A percentile compares a stretch with the other conserved stretches of the same genome.
phyloP scores from a whole-genome alignment of 2,888 invertebrate species.

The Caenorhabditis auriculariae region DNA sequence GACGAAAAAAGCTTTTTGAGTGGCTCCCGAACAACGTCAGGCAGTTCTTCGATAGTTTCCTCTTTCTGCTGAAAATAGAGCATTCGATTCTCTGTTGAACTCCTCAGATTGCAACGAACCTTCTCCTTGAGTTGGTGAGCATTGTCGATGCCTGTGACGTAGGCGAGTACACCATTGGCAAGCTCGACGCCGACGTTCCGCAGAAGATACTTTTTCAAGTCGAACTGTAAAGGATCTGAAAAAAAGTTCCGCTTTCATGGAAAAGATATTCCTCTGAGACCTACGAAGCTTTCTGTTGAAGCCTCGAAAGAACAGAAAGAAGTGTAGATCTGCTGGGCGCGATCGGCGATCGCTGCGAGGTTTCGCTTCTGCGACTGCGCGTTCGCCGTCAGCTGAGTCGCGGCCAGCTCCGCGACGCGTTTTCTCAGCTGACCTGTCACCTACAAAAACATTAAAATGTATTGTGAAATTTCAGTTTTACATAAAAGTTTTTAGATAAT shows the following conservation, averaged over 20 bases:
- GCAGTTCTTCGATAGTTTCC: conserved; percentile 23
- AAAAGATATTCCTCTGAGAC: no score
- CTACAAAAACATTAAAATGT: background rate
- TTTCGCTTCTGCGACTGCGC: conserved; percentile 32
- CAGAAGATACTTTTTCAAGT: conserved; percentile 39
- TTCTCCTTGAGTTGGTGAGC: conserved; percentile 33
- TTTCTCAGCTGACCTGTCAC: conserved; percentile 6
- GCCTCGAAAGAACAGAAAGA: conserved; percentile 47
- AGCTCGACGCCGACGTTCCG: conserved; percentile 36
- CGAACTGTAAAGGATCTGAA: conserved; percentile 35
- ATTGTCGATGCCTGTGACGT: conserved; percentile 28
- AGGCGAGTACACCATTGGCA: conserved; percentile 28
- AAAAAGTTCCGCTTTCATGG: conserved; percentile 1
- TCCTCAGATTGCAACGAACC: background rate
- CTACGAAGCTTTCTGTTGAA: conserved; percentile 26
- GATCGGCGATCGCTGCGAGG: conserved; percentile 30
- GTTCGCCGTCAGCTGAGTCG: conserved; percentile 19
- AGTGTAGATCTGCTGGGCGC: conserved; percentile 34
- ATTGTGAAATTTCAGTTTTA: background rate
- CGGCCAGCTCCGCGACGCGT: conserved; percentile 21
- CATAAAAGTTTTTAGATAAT: no score
- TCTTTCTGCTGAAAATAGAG: conserved; percentile 24
- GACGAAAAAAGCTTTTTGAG: conserved; percentile 18
- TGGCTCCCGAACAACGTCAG: conserved; percentile 18
- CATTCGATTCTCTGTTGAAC: background rate